Evolutionary conservation across 2,888 invertebrate genomes (phyloP).

Genomic region (Chymomyza fuscimana): DNA sequence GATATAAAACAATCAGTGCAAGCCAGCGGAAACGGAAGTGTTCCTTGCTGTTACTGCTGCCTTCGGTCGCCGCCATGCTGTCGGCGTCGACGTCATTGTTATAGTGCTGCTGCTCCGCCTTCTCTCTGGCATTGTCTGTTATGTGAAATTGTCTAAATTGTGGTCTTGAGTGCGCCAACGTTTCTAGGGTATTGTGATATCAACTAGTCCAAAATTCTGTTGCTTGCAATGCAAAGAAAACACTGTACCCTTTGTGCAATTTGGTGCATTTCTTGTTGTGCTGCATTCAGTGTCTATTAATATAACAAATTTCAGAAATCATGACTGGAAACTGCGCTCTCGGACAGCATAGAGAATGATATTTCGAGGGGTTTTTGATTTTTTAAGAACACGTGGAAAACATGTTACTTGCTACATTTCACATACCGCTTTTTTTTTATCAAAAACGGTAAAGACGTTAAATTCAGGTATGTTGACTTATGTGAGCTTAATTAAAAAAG

Average conservation of each 20-base stretch:
- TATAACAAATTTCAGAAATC: slow-evolving; percentile 70
- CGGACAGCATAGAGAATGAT: no score
- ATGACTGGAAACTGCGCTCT: slow-evolving; percentile 33
- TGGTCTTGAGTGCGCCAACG: slow-evolving; percentile 44
- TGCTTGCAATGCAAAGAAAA: slow-evolving; percentile 25
- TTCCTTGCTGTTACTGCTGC: slow-evolving; percentile 16
- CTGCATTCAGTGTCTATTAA: slow-evolving; percentile 52
- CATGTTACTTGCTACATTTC: no score
- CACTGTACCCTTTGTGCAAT: not conserved
- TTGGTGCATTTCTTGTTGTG: no score
- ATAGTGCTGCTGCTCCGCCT: slow-evolving; percentile 1
- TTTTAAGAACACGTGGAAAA: no score
- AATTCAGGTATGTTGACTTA: no score
- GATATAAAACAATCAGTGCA: slow-evolving; percentile 78
- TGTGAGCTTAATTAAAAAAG: no score
- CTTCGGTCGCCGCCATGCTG: not conserved
- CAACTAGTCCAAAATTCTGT: slow-evolving; percentile 57
- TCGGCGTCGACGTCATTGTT: not conserved
- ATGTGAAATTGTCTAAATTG: slow-evolving; percentile 62
- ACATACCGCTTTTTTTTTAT: no score
- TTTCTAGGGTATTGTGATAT: slow-evolving; percentile 57
- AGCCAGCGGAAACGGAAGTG: slow-evolving; percentile 77
- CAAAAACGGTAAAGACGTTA: no score
- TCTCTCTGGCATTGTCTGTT: slow-evolving; percentile 15
- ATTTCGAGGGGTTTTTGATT: no score